Evolutionary conservation across 2,888 invertebrate genomes (phyloP).

Genomic region (Agriopis aurantiaria): DNA sequence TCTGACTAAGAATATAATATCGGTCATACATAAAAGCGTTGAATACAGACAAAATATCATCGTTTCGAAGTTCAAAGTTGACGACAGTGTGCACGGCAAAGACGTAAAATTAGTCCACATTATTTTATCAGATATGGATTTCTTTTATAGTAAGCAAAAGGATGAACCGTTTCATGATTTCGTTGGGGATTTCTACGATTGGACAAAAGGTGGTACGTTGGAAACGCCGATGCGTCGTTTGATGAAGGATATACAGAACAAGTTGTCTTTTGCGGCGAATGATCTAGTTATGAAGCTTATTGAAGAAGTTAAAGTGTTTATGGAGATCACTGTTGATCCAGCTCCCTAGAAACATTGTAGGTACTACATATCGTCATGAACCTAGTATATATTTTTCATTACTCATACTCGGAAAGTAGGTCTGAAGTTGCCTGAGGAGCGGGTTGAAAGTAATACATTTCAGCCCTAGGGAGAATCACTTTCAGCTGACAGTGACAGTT

Average conservation of each 20-base stretch:
- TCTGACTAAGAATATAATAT: constrained; percentile 58
- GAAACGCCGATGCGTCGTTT: background rate
- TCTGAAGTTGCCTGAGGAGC: too few species aligned
- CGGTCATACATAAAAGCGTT: constrained; percentile 52
- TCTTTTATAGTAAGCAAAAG: constrained; percentile 25
- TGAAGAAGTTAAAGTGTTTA: constrained; percentile 16
- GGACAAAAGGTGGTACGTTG: constrained; percentile 13
- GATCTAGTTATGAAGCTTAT: constrained; percentile 13
- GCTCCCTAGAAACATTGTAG: background rate
- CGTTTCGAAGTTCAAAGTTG: background rate
- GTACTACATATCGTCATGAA: background rate
- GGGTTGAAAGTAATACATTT: too few species aligned
- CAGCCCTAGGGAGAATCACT: too few species aligned
- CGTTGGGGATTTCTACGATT: constrained; percentile 13
- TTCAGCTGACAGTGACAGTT: too few species aligned
- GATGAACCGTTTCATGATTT: constrained; percentile 27
- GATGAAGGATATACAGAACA: constrained; percentile 18
- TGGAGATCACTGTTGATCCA: constrained; percentile 22
- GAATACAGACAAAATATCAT: constrained; percentile 49
- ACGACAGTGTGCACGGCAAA: constrained; percentile 1
- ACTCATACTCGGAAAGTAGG: too few species aligned
- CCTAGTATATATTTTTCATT: background rate
- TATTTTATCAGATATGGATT: constrained; percentile 38
- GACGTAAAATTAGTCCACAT: constrained; percentile 26
- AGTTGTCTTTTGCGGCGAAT: constrained; percentile 5